A percentile compares a stretch with the other conserved stretches of the same genome.
Conservation (phyloP, 2,797 vertebrate genomes). For the Spinus pinus region DNA sequence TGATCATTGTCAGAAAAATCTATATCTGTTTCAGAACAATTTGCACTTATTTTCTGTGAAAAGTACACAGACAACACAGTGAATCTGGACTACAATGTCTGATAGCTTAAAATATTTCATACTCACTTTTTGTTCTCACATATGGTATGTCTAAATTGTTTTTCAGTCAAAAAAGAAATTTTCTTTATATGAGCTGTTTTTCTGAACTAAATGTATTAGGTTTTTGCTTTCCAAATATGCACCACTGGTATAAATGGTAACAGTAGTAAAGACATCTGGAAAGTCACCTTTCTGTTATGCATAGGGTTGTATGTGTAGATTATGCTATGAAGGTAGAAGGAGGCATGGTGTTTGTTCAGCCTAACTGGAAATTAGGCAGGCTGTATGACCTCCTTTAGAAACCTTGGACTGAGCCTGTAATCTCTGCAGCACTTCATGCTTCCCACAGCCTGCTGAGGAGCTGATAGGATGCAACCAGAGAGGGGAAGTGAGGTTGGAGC, state of each 20-base stretch:
- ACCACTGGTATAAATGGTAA: not conserved
- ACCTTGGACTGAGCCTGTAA: not conserved
- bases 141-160: not conserved
- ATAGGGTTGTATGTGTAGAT: accelerated
- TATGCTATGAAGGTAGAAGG: not conserved
- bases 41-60: not conserved
- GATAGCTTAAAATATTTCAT: not conserved
- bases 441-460: not conserved
- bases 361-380: not conserved
- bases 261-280: not conserved
- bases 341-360: not conserved
- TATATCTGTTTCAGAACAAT: not conserved
- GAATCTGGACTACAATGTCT: not conserved
- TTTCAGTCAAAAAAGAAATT: not conserved
- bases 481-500: accelerated
- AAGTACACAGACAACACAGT: not conserved
- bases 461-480: too few relatives aligned
- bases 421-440: not conserved
- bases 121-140: not conserved
- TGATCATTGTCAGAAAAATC: not conserved
- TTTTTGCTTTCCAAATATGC: not conserved
- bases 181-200: not conserved
- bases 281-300: not conserved
- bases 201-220: not conserved
- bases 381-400: not conserved